Conservation (phyloP, 2,888 invertebrate species). For the Microctonus aethiopoides region DNA sequence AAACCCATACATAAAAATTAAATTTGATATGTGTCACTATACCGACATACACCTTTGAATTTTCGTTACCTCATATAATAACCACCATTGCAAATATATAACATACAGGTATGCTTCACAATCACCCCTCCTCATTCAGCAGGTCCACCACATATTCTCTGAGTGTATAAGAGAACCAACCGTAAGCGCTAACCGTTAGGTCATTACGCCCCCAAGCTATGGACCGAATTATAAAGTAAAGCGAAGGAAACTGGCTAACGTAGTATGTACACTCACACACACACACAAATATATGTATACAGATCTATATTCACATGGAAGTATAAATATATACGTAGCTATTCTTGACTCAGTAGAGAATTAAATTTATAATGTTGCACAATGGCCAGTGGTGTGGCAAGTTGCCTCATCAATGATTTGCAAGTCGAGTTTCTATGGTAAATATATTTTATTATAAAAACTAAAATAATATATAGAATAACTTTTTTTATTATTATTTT, state of each 20-base stretch:
- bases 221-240: conserved; percentile 53
- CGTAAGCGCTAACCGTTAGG: conserved; percentile 19
- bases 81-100: background rate
- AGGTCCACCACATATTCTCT: background rate
- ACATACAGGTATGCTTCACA: background rate
- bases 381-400: conserved; percentile 47
- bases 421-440: conserved; percentile 36
- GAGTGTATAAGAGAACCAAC: background rate
- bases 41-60: too few relatives aligned
- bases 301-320: too few relatives aligned
- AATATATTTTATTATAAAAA: background rate
- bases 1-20: too few relatives aligned
- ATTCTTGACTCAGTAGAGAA: conserved; percentile 42
- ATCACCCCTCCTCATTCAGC: background rate
- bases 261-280: background rate
- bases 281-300: too few relatives aligned
- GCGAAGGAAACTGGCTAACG: conserved; percentile 34
- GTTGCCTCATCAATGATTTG: conserved; percentile 52
- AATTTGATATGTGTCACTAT: too few relatives aligned
- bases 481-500: background rate
- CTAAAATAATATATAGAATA: too few relatives aligned
- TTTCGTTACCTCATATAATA: background rate
- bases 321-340: background rate
- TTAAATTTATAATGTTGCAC: conserved; percentile 58
- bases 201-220: conserved; percentile 41